phyloP scores from a whole-genome alignment of 2,888 invertebrate genomes.

The Agriopis marginaria region DNA sequence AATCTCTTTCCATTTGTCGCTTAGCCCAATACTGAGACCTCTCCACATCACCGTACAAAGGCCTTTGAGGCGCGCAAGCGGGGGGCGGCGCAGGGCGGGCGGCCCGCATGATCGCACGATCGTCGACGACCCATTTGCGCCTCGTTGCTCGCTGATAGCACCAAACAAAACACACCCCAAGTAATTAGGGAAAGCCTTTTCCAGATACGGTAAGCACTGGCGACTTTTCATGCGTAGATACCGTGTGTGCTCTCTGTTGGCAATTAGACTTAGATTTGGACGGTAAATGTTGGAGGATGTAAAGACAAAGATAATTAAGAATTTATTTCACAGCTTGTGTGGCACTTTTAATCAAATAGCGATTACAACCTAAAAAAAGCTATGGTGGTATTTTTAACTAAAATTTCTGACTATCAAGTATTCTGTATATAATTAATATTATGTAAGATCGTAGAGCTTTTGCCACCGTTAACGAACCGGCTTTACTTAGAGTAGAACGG shows the following conservation, averaged over 20 bases:
- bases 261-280: slow-evolving; percentile 17
- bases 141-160: slow-evolving; percentile 85
- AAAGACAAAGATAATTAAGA: background rate
- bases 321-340: background rate
- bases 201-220: slow-evolving; percentile 82
- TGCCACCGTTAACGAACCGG: too few species aligned
- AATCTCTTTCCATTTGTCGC: slow-evolving; percentile 48
- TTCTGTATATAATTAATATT: too few species aligned
- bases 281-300: slow-evolving; percentile 1
- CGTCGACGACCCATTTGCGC: slow-evolving; percentile 82
- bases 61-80: slow-evolving; percentile 78
- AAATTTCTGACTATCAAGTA: too few species aligned
- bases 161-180: slow-evolving; percentile 85
- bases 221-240: slow-evolving; percentile 56
- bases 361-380: too few species aligned
- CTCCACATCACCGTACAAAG: slow-evolving; percentile 74
- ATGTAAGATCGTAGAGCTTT: too few species aligned
- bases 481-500: too few species aligned
- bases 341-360: too few species aligned
- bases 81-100: slow-evolving; percentile 68
- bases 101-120: slow-evolving; percentile 85
- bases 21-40: slow-evolving; percentile 49
- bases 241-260: slow-evolving; percentile 32
- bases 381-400: too few species aligned
- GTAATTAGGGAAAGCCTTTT: slow-evolving; percentile 86